These are phyloP conservation scores for Xiphophorus maculatus DNA, from an alignment of 2,113 vertebrate genomes.

Conservation along the genomic window DNA sequence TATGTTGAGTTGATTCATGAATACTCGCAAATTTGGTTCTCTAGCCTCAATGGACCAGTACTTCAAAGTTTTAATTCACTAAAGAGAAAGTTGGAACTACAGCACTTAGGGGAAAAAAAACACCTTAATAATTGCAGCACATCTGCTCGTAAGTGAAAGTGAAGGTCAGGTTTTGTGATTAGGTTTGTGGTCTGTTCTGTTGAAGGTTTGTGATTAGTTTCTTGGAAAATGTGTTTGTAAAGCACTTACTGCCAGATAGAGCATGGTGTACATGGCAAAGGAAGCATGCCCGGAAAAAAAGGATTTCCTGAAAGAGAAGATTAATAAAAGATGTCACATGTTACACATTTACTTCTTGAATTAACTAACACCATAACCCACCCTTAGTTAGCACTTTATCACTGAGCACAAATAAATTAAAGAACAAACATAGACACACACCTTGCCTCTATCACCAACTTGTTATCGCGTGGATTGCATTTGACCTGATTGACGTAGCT, in stretches of 20 bases:
- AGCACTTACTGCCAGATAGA: conserved; percentile 83
- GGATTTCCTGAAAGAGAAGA: conserved; percentile 81
- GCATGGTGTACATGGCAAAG: conserved; percentile 84
- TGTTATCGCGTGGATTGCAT: conserved; percentile 53
- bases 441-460: conserved; percentile 79
- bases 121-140: conserved; percentile 39
- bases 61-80: not conserved
- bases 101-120: conserved; percentile 15
- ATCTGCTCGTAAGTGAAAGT: conserved; percentile 31
- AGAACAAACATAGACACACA: conserved; percentile 31
- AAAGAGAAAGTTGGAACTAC: conserved; percentile 30
- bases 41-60: conserved; percentile 4
- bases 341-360: conserved; percentile 33
- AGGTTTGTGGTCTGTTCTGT: not conserved
- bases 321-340: conserved; percentile 26
- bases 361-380: not conserved
- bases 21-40: conserved; percentile 25
- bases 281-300: conserved; percentile 85
- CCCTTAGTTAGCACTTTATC: conserved; percentile 22
- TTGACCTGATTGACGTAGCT: conserved; percentile 66
- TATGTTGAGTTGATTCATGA: conserved; percentile 56
- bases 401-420: not conserved
- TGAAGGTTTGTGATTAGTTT: conserved; percentile 17
- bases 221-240: conserved; percentile 17
- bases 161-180: conserved; percentile 44